A percentile compares a stretch with the other conserved stretches of the same genome.
phyloP scores from a whole-genome alignment of 2,797 vertebrate species.

The Poeciliopsis paucimaculata region DNA sequence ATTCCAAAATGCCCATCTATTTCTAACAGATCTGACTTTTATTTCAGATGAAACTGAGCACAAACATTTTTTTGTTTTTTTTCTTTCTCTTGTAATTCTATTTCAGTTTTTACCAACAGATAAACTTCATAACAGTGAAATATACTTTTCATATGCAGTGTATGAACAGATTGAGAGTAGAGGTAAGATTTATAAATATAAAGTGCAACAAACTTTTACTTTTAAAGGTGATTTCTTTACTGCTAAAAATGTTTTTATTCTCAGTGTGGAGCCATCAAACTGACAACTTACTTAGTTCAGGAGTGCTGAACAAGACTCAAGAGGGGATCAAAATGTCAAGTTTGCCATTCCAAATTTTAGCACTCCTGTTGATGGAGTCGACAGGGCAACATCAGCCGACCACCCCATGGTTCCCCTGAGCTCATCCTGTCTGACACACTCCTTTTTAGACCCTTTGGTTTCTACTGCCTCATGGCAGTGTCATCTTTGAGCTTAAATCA shows the following conservation, averaged over 20 bases:
- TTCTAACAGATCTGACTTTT: background rate
- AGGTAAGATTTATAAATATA: slow-evolving; percentile 1
- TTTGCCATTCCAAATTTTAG: slow-evolving; percentile 59
- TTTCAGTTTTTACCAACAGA: background rate
- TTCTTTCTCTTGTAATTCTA: background rate
- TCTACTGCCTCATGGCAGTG: slow-evolving; percentile 2
- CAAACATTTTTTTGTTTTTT: background rate
- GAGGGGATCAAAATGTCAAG: slow-evolving; percentile 56
- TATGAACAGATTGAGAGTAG: background rate
- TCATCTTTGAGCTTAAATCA: slow-evolving; percentile 25
- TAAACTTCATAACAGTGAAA: background rate
- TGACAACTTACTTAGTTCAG: slow-evolving; percentile 51
- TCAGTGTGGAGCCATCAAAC: slow-evolving; percentile 39
- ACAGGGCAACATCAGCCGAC: slow-evolving; percentile 31
- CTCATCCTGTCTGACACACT: slow-evolving; percentile 44
- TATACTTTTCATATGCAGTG: background rate
- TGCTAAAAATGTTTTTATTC: slow-evolving; percentile 26
- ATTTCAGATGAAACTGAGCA: background rate
- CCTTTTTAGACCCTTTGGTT: slow-evolving; percentile 35
- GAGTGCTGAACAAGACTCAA: slow-evolving; percentile 40
- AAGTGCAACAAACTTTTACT: slow-evolving; percentile 8
- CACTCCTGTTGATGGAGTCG: slow-evolving; percentile 49
- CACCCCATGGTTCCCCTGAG: slow-evolving; percentile 39
- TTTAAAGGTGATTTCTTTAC: slow-evolving; percentile 19
- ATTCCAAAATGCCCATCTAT: background rate